phyloP scores from a whole-genome alignment of 2,797 vertebrate genomes.

The Protosalanx chinensis region DNA sequence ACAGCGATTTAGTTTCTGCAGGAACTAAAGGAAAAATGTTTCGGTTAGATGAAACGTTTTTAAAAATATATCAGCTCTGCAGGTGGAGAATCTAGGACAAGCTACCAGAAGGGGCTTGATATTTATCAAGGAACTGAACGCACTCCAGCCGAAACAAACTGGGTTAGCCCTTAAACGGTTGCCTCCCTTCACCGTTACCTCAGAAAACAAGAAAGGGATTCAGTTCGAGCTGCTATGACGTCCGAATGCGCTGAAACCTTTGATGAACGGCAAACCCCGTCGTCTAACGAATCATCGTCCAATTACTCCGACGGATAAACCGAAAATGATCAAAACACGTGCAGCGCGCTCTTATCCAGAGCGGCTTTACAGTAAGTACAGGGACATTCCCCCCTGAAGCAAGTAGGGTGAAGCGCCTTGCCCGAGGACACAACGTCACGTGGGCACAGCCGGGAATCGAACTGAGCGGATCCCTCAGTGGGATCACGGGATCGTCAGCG shows the following conservation, averaged over 20 bases:
- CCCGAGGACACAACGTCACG: too few relatives aligned
- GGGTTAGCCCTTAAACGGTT: constrained; percentile 11
- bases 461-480: too few relatives aligned
- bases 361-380: too few relatives aligned
- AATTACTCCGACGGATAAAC: background rate
- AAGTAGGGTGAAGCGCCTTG: too few relatives aligned
- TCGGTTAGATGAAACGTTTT: constrained; percentile 46
- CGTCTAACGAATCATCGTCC: background rate
- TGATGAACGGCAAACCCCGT: background rate
- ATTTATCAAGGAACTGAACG: constrained; percentile 41
- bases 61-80: constrained; percentile 54
- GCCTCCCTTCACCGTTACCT: background rate
- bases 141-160: constrained; percentile 20
- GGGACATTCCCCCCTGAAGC: too few relatives aligned
- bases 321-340: constrained; percentile 14
- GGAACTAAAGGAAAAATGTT: constrained; percentile 45
- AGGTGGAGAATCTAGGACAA: constrained; percentile 65
- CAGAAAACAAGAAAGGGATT: background rate
- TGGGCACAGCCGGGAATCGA: too few relatives aligned
- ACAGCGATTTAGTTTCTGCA: constrained; percentile 52
- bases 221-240: background rate
- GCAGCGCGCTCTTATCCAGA: background rate
- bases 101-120: constrained; percentile 43
- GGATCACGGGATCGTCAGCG: background rate
- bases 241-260: background rate